Conservation (phyloP, 2,888 invertebrate genomes). For the Lycophotia porphyrea region DNA sequence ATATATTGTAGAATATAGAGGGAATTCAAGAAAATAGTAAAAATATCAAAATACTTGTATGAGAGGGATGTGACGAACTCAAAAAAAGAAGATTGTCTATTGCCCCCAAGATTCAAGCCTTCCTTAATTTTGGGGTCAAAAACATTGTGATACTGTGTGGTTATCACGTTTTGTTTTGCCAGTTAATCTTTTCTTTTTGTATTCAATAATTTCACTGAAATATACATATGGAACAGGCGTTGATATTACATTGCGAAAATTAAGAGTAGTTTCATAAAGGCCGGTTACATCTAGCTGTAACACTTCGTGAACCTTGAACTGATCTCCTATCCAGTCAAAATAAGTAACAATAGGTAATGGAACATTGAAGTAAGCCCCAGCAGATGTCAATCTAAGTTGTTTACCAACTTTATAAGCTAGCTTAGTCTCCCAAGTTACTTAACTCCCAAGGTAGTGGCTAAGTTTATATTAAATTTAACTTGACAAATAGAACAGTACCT, state of each 20-base stretch:
- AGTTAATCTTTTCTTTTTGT: too few species aligned
- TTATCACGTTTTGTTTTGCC: neutral
- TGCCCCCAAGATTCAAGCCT: neutral
- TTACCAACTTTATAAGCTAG: slow-evolving; percentile 22
- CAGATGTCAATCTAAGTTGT: slow-evolving; percentile 50
- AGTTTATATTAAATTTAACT: slow-evolving; percentile 27
- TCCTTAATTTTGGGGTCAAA: neutral
- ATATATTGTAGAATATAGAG: neutral
- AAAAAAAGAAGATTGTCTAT: neutral
- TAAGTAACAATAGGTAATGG: slow-evolving; percentile 8
- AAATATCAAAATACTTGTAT: too few species aligned
- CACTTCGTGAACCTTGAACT: too few species aligned
- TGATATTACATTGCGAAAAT: neutral
- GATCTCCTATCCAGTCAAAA: neutral
- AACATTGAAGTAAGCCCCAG: slow-evolving; percentile 33
- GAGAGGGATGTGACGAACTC: neutral
- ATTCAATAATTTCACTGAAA: too few species aligned
- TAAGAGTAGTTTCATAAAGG: neutral
- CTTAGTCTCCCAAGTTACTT: slow-evolving; percentile 31
- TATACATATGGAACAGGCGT: neutral
- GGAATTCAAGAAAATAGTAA: neutral
- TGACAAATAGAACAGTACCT: neutral
- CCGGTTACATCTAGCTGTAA: neutral
- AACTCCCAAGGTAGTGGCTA: slow-evolving; percentile 24
- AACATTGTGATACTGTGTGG: neutral